Evolutionary conservation across 2,797 vertebrate species (phyloP).

Genomic region (Rhabdomys pumilio): DNA sequence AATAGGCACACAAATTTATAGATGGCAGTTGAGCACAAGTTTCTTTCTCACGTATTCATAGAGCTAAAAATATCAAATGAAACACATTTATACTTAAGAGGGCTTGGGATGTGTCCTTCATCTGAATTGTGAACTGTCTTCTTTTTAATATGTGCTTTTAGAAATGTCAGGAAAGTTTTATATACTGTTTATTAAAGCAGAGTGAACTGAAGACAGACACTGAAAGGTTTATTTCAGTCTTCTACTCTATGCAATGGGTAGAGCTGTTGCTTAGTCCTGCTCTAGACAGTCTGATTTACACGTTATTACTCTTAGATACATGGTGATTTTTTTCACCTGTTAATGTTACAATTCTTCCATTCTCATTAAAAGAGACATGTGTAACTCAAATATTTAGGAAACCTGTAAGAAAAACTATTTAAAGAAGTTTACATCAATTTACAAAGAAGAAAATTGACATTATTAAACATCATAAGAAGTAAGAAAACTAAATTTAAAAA

Average conservation of each 20-base stretch:
- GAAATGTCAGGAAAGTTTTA: neutral
- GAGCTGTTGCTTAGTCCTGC: neutral
- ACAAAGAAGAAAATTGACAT: conserved; percentile 8
- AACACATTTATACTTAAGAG: conserved; percentile 43
- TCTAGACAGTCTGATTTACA: neutral
- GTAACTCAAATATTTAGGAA: conserved; percentile 35
- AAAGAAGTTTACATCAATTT: neutral
- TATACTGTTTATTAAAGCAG: conserved; percentile 3
- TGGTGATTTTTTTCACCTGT: neutral
- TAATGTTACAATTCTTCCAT: neutral
- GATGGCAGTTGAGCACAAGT: conserved; percentile 1
- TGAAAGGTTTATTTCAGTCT: conserved; percentile 37
- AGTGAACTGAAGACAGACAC: neutral
- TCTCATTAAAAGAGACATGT: neutral
- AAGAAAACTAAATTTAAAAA: neutral
- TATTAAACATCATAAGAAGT: conserved; percentile 17
- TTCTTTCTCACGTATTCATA: conserved; percentile 44
- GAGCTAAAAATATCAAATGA: conserved; percentile 64
- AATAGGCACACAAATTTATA: conserved; percentile 63
- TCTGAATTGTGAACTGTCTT: neutral
- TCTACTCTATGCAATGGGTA: neutral
- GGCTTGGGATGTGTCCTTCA: neutral
- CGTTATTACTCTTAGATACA: neutral
- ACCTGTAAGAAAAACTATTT: neutral
- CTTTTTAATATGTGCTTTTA: neutral